phyloP scores from a whole-genome alignment of 1,140 invertebrate species.

The Drosophila subobscura region DNA sequence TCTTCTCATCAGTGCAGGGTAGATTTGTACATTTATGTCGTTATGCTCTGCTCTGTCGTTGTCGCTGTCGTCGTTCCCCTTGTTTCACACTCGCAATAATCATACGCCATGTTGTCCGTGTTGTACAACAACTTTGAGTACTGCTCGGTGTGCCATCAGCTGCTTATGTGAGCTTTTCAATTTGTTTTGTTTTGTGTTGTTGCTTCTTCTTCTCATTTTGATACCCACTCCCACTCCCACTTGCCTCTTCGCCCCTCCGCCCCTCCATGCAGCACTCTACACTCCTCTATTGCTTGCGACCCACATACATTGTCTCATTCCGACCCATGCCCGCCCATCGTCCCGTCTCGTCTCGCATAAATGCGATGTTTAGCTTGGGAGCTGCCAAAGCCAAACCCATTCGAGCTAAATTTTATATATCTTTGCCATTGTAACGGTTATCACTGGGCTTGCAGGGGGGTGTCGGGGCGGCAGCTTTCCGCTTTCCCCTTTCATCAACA shows the following conservation, averaged over 20 bases:
- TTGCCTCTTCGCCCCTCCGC: constrained; percentile 7
- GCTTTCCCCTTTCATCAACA: constrained; percentile 69
- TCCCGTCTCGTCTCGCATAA: constrained; percentile 31
- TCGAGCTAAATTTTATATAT: constrained; percentile 82
- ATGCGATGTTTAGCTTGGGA: constrained; percentile 69
- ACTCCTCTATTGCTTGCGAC: background rate
- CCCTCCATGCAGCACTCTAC: too few species aligned
- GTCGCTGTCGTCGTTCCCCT: too few species aligned
- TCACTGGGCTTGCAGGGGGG: constrained; percentile 33
- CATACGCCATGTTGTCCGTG: constrained; percentile 69
- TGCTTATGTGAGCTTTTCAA: constrained; percentile 76
- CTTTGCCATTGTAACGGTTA: constrained; percentile 72
- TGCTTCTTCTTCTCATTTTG: too few species aligned
- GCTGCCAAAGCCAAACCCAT: constrained; percentile 72
- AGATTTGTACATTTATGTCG: too few species aligned
- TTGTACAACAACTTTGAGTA: background rate
- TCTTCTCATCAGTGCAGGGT: too few species aligned
- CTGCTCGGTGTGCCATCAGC: constrained; percentile 26
- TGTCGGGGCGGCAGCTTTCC: constrained; percentile 15
- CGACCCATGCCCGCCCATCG: too few species aligned
- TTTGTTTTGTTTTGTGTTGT: constrained; percentile 68
- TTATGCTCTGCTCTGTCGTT: too few species aligned
- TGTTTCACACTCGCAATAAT: constrained; percentile 68
- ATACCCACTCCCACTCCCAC: too few species aligned
- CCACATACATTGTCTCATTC: constrained; percentile 27